A percentile compares a stretch with the other conserved stretches of the same genome.
These are phyloP conservation scores for Nilaparvata lugens DNA, from an alignment of 1,140 invertebrate species.

Conservation along the genomic window DNA sequence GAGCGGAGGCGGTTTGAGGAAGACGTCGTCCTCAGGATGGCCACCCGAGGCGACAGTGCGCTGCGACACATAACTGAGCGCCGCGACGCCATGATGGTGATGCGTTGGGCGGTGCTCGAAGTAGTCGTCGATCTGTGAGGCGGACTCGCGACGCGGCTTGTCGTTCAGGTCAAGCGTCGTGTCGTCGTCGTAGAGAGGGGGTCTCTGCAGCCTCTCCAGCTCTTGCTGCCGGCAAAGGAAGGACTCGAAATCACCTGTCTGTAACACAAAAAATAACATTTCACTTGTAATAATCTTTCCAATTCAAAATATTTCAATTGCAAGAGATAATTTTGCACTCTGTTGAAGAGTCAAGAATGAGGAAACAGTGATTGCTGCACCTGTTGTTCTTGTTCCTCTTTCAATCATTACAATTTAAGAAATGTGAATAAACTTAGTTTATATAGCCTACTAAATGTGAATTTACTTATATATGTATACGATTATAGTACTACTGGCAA, in stretches of 20 bases:
- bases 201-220: conserved; percentile 40
- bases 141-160: conserved; percentile 47
- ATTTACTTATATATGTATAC: too few relatives aligned
- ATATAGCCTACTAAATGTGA: too few relatives aligned
- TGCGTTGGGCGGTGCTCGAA: conserved; percentile 41
- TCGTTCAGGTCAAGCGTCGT: conserved; percentile 24
- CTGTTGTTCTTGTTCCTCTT: too few relatives aligned
- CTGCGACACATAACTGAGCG: conserved; percentile 40
- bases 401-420: too few relatives aligned
- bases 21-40: conserved; percentile 64
- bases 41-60: conserved; percentile 34
- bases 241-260: conserved; percentile 46
- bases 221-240: conserved; percentile 49
- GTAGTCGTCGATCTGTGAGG: conserved; percentile 57
- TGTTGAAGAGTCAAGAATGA: too few relatives aligned
- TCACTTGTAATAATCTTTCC: too few relatives aligned
- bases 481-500: too few relatives aligned
- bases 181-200: conserved; percentile 43
- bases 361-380: too few relatives aligned
- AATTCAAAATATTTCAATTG: too few relatives aligned
- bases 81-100: conserved; percentile 22
- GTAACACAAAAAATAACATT: conserved; percentile 27
- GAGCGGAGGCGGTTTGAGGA: conserved; percentile 64
- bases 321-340: too few relatives aligned
- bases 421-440: too few relatives aligned